Evolutionary conservation across 2,888 invertebrate species (phyloP), one percentile per base, ranked within the genome.

Genomic region (Pocota personata): DNA sequence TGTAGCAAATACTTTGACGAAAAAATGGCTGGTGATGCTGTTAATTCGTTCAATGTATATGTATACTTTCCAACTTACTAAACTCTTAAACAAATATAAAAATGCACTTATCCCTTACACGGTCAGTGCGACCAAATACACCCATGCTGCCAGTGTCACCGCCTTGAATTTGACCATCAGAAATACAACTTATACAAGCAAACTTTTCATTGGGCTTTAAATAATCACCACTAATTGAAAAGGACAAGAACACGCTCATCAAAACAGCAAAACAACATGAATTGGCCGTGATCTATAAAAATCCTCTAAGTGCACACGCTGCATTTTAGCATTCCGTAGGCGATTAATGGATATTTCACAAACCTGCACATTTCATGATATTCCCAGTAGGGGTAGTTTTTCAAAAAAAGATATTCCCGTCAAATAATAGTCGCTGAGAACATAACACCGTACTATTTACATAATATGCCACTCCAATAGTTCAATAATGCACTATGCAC

Each of bases 401-500:
- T 46, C n/a, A 6, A 46, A 46, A 19, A 19, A 5, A 46, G 46
- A 10, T 24, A n/a, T 50, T 27, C 10, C 5, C 21, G 21, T 5
- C 48, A 21, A 19, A 21, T n/a, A 40, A 6, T 19, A 19, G n/a
- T 40, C 12, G n/a, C n/a, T 32, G 58, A 24, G 37, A 40, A 60
- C 24, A 40, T 1, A 40, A 12, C 16, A 24, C 37, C 35, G 1
- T 2, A 1, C 60, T 3, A 30, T 40, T 58, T 10, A 40, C 24
- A 40, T 37, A 21, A 37, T 40, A 7, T n/a, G 16, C 43, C 0
- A 8, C 35, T 7, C 14, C 2, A 7, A 35, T 14, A 40, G 52
- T 27, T 52, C 67, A 67, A 24, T 35, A 58, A 35, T 30, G 43
- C 12, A 60, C 73, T n/a, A n/a, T n/a, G 32, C 43, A 52, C 35